Conservation (phyloP, 2,113 vertebrate genomes). For the Halichoeres trimaculatus region DNA sequence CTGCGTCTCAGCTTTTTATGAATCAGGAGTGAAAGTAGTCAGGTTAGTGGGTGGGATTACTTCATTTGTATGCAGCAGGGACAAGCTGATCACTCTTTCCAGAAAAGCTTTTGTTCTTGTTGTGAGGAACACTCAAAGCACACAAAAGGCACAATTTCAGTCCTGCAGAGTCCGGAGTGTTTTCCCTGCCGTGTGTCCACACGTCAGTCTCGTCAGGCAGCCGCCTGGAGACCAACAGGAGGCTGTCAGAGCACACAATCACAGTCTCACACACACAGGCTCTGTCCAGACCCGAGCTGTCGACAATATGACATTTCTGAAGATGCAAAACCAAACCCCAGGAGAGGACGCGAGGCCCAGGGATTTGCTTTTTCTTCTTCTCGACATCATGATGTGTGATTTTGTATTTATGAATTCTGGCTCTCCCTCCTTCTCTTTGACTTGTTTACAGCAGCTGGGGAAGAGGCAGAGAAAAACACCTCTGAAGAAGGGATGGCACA, state of each 20-base stretch:
- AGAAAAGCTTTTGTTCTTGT: background rate
- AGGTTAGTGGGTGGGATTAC: background rate
- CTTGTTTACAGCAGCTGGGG: conserved; percentile 8
- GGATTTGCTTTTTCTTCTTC: conserved; percentile 27
- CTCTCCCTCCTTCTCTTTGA: background rate
- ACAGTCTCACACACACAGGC: background rate
- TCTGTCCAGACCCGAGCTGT: conserved; percentile 21
- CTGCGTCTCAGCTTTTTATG: background rate
- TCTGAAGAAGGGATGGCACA: background rate
- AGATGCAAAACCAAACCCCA: conserved; percentile 31
- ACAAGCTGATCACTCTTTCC: conserved; percentile 38
- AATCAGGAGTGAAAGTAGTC: background rate
- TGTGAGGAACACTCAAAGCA: background rate
- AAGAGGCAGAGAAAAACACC: background rate
- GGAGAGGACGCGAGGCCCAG: background rate
- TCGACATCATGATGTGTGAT: conserved; percentile 23
- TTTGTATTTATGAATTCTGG: background rate
- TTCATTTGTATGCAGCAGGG: conserved; percentile 36
- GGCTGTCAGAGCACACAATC: conserved; percentile 46
- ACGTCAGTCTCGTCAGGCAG: conserved; percentile 64
- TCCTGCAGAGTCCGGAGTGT: conserved; percentile 35
- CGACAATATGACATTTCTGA: conserved; percentile 29
- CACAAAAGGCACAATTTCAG: conserved; percentile 4
- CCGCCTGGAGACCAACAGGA: conserved; percentile 57
- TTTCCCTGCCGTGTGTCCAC: conserved; percentile 27